phyloP scores from a whole-genome alignment of 2,888 invertebrate genomes.

The Melangyna quadrimaculata region DNA sequence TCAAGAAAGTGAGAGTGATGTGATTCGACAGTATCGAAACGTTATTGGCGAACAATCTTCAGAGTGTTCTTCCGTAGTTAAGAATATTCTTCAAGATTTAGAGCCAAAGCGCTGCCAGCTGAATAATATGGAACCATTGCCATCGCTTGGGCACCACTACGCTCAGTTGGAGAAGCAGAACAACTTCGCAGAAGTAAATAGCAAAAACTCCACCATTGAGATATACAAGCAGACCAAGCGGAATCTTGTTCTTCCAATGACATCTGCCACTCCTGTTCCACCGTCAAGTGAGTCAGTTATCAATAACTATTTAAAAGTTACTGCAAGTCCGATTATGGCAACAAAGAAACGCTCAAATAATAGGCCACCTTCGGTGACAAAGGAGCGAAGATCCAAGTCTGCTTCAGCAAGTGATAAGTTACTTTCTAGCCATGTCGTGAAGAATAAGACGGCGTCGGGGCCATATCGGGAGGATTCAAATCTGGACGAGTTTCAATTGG shows the following conservation, averaged over 20 bases:
- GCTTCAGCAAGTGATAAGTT: constrained; percentile 47
- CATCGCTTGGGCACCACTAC: constrained; percentile 77
- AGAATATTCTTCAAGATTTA: constrained; percentile 74
- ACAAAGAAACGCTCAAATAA: constrained; percentile 78
- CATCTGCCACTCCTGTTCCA: constrained; percentile 13
- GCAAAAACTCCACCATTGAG: constrained; percentile 54
- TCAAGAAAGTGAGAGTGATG: constrained; percentile 67
- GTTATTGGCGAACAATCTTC: constrained; percentile 74
- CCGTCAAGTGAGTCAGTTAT: constrained; percentile 77
- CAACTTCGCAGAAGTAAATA: constrained; percentile 77
- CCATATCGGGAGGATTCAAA: constrained; percentile 77
- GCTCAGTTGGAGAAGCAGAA: constrained; percentile 77
- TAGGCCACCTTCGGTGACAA: constrained; percentile 48
- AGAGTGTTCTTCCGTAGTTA: constrained; percentile 74
- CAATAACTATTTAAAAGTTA: constrained; percentile 79
- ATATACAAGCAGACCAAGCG: constrained; percentile 67
- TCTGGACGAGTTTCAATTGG: constrained; percentile 80
- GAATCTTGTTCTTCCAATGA: constrained; percentile 60
- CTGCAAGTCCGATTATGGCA: constrained; percentile 74
- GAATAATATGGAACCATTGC: constrained; percentile 76
- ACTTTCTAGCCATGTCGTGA: background rate
- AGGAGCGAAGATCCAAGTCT: constrained; percentile 65
- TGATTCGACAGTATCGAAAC: constrained; percentile 79
- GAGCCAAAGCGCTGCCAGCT: constrained; percentile 65
- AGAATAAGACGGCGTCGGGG: constrained; percentile 74